Conservation (phyloP, 2,888 invertebrate genomes). For the Lithosia quadra region DNA sequence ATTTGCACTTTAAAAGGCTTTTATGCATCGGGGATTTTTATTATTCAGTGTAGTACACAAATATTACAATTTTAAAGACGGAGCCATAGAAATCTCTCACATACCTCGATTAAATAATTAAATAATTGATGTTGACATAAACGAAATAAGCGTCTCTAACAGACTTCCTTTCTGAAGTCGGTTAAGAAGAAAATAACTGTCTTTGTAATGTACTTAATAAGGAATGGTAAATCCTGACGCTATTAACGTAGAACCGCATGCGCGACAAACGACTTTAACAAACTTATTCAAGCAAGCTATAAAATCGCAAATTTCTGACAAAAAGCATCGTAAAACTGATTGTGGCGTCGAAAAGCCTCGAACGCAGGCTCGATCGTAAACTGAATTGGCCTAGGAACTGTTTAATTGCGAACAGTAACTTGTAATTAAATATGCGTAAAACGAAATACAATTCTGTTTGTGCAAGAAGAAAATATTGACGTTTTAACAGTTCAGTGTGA, state of each 20-base stretch:
- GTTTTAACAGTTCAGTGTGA: slow-evolving; percentile 8
- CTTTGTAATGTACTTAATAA: neutral
- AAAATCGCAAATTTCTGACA: slow-evolving; percentile 71
- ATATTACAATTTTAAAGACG: too few relatives aligned
- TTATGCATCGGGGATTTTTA: too few relatives aligned
- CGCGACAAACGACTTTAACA: slow-evolving; percentile 40
- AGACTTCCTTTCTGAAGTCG: neutral
- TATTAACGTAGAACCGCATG: slow-evolving; percentile 29
- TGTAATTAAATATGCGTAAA: slow-evolving; percentile 72
- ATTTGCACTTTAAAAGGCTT: neutral
- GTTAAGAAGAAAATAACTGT: neutral
- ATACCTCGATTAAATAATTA: too few relatives aligned
- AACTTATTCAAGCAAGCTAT: slow-evolving; percentile 57
- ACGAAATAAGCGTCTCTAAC: too few relatives aligned
- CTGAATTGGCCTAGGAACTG: slow-evolving; percentile 75
- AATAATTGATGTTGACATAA: neutral
- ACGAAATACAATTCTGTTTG: slow-evolving; percentile 56
- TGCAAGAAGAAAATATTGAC: slow-evolving; percentile 39
- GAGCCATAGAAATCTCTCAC: neutral
- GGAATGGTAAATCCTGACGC: slow-evolving; percentile 25
- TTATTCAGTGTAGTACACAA: too few relatives aligned
- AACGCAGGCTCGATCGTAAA: slow-evolving; percentile 75
- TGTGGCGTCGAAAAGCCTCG: slow-evolving; percentile 73
- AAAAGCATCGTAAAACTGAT: slow-evolving; percentile 77
- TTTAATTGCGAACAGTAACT: slow-evolving; percentile 73